Evolutionary conservation across 1,140 invertebrate species (phyloP).

Genomic region (Drosophila setifemur): DNA sequence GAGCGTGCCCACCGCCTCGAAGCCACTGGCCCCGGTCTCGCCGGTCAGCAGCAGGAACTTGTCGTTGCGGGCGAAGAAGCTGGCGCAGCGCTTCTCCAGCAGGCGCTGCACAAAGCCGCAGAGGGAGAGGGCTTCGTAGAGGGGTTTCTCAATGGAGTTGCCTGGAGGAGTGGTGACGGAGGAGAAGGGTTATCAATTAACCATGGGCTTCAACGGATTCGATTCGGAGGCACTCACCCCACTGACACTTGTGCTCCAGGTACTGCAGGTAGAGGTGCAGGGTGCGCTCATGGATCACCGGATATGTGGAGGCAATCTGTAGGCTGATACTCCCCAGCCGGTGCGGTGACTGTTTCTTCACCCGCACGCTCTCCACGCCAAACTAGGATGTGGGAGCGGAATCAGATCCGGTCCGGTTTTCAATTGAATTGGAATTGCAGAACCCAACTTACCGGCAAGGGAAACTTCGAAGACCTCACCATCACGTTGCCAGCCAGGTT

Average conservation of each 20-base stretch:
- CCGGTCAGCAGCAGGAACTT: constrained; percentile 83
- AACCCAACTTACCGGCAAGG: constrained; percentile 45
- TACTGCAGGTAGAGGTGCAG: constrained; percentile 64
- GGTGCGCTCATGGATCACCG: constrained; percentile 75
- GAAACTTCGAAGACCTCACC: constrained; percentile 31
- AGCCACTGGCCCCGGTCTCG: constrained; percentile 81
- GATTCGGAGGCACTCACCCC: constrained; percentile 63
- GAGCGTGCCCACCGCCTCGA: constrained; percentile 83
- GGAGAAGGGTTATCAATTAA: no score
- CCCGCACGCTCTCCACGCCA: constrained; percentile 50
- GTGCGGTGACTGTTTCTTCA: constrained; percentile 20
- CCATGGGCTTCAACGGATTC: no score
- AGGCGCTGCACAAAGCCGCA: constrained; percentile 83
- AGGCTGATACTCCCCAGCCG: constrained; percentile 15
- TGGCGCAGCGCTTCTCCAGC: constrained; percentile 83
- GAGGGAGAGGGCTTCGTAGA: constrained; percentile 65
- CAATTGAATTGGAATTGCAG: no score
- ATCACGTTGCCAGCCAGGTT: constrained; percentile 3
- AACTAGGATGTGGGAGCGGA: constrained; percentile 8
- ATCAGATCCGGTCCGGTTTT: not conserved
- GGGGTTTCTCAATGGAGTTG: constrained; percentile 48
- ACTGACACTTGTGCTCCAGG: constrained; percentile 69
- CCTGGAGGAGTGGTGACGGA: constrained; percentile 20
- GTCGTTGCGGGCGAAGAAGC: constrained; percentile 82
- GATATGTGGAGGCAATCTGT: constrained; percentile 63